Evolutionary conservation across 2,797 vertebrate species (phyloP).

Genomic region (Vireo griseus): DNA sequence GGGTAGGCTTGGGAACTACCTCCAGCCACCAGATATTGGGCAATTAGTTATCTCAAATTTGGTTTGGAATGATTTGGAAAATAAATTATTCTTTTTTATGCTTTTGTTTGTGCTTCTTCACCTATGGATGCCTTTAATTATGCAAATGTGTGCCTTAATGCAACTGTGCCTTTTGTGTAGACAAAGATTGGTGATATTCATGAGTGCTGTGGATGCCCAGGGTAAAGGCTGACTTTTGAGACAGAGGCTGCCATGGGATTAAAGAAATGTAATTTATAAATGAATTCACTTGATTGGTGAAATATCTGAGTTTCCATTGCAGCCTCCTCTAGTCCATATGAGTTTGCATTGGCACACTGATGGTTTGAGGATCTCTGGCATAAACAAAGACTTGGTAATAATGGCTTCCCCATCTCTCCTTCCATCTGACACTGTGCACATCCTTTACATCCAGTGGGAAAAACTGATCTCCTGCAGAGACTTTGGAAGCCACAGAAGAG

Average conservation of each 20-base stretch:
- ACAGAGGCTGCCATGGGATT: background rate
- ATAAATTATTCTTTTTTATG: background rate
- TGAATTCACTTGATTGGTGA: background rate
- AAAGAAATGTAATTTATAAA: background rate
- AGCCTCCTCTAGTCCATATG: fast-evolving
- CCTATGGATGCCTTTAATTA: background rate
- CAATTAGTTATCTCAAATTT: background rate
- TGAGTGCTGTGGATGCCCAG: background rate
- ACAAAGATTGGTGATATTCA: background rate
- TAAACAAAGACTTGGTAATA: background rate
- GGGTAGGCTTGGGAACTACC: background rate
- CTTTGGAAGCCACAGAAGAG: background rate
- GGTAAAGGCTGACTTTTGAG: background rate
- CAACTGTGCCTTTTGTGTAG: background rate
- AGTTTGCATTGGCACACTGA: background rate
- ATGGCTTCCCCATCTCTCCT: background rate
- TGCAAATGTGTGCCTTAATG: background rate
- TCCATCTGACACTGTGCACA: background rate
- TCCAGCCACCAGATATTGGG: background rate
- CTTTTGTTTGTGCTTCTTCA: background rate
- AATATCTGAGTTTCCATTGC: background rate
- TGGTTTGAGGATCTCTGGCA: background rate
- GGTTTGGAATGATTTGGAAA: background rate
- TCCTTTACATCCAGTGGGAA: background rate
- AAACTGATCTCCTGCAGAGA: background rate